Percentiles rank a stretch among this genome's conserved stretches.
Evolutionary conservation across 2,797 vertebrate species (phyloP).

Genomic region (Pantherophis vulpinus): DNA sequence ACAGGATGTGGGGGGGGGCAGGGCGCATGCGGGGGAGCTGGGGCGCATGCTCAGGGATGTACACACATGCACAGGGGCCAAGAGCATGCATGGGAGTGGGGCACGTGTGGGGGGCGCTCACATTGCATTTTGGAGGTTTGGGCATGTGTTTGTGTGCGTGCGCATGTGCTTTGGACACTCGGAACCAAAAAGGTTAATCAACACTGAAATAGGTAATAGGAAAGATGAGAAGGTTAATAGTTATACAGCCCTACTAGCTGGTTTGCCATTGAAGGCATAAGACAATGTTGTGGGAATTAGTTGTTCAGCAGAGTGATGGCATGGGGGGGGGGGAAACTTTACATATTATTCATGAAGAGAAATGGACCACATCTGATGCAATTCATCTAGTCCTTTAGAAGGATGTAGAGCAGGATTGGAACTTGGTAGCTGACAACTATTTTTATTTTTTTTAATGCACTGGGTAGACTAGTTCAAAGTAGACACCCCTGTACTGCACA

Average conservation of each 20-base stretch:
- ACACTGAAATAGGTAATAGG: neutral
- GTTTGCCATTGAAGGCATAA: neutral
- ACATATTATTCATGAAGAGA: neutral
- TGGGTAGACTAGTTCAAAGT: neutral
- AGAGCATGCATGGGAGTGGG: too few relatives aligned
- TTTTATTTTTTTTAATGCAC: neutral
- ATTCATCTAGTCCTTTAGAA: neutral
- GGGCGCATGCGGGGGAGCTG: too few relatives aligned
- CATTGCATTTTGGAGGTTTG: too few relatives aligned
- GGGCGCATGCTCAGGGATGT: too few relatives aligned
- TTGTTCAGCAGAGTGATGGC: neutral
- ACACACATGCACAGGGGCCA: too few relatives aligned
- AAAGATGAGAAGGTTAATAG: neutral
- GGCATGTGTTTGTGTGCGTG: too few relatives aligned
- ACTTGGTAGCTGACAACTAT: neutral
- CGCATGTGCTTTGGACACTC: too few relatives aligned
- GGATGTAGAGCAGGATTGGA: neutral
- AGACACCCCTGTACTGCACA: neutral
- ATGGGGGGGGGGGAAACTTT: neutral
- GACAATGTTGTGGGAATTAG: neutral
- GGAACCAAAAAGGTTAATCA: too few relatives aligned
- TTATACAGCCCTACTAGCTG: neutral
- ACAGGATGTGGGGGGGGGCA: too few relatives aligned
- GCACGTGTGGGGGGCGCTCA: too few relatives aligned
- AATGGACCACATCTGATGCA: neutral